Evolutionary conservation across 2,113 vertebrate species (phyloP).

Genomic region (Rattus norvegicus): DNA sequence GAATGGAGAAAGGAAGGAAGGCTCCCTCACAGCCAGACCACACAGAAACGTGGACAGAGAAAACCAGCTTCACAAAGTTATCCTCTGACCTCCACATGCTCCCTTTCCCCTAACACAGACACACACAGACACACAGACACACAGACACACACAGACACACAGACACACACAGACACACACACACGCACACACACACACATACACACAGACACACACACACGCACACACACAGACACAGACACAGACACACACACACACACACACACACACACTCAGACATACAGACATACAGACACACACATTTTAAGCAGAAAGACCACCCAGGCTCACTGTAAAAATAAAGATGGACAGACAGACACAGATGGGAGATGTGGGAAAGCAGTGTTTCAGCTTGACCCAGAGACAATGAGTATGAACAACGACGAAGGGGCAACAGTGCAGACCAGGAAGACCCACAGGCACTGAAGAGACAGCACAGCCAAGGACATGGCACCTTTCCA

Average conservation of each 20-base stretch:
- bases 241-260: no score
- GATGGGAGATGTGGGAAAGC: neutral
- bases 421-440: neutral
- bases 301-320: neutral
- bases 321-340: neutral
- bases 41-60: neutral
- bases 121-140: neutral
- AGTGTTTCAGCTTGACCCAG: neutral
- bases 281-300: neutral
- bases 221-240: no score
- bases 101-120: neutral
- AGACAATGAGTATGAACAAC: neutral
- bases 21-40: neutral
- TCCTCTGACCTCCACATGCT: neutral
- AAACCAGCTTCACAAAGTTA: neutral
- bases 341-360: neutral
- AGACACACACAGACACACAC: no score
- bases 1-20: neutral
- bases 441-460: neutral
- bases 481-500: no score
- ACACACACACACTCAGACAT: neutral
- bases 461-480: neutral
- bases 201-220: no score
- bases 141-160: no score
- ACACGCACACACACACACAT: no score